These are phyloP conservation scores for Caradrina kadenii DNA, from an alignment of 2,888 invertebrate species.

Conservation along the genomic window DNA sequence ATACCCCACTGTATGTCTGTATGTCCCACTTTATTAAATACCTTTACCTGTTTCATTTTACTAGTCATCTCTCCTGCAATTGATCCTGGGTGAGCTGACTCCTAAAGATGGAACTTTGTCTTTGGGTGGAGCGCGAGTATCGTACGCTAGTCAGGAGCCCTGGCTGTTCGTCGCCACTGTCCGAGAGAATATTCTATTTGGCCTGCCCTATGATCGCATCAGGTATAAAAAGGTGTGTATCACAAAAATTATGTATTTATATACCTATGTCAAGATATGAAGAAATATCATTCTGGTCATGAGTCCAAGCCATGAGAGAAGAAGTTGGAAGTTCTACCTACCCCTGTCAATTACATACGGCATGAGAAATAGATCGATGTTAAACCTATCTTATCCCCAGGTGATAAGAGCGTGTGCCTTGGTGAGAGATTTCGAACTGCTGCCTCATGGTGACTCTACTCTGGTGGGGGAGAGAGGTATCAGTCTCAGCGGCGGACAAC, in stretches of 20 bases:
- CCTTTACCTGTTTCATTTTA: not conserved
- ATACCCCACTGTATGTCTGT: too few relatives aligned
- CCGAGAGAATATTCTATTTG: slow-evolving; percentile 95
- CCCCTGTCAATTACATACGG: not conserved
- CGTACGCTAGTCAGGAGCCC: slow-evolving; percentile 95
- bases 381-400: slow-evolving; percentile 60
- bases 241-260: not conserved
- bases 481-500: slow-evolving; percentile 95
- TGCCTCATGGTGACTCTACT: slow-evolving; percentile 93
- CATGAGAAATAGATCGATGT: not conserved
- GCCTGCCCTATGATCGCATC: slow-evolving; percentile 90
- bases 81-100: slow-evolving; percentile 94
- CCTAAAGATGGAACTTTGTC: slow-evolving; percentile 90
- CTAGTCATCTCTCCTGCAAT: slow-evolving; percentile 92
- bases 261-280: not conserved
- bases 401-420: slow-evolving; percentile 92
- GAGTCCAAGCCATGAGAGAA: not conserved
- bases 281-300: not conserved
- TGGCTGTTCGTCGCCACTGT: slow-evolving; percentile 94
- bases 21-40: not conserved
- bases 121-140: slow-evolving; percentile 90
- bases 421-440: slow-evolving; percentile 92
- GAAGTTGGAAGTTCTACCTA: not conserved
- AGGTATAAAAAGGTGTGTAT: slow-evolving; percentile 86
- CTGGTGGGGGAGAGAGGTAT: slow-evolving; percentile 95